Percentiles rank a stretch among this genome's conserved stretches.
Conservation (phyloP, 2,113 vertebrate genomes). For the Peromyscus polionotus region DNA sequence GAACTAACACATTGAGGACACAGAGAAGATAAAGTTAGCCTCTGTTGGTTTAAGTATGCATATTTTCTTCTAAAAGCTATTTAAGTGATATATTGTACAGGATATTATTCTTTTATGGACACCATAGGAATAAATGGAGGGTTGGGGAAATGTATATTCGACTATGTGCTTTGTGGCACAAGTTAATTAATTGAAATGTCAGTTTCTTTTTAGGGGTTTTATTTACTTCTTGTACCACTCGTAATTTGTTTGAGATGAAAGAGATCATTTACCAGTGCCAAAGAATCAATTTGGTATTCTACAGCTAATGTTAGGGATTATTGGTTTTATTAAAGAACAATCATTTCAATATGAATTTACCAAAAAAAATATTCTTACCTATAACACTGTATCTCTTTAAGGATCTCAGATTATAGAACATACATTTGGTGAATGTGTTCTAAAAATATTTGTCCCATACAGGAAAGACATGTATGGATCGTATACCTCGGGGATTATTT, state of each 20-base stretch:
- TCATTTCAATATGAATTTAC: background rate
- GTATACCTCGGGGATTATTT: background rate
- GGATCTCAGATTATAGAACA: background rate
- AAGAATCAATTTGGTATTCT: background rate
- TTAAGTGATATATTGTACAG: background rate
- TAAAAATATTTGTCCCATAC: background rate
- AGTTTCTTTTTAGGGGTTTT: slow-evolving; percentile 1
- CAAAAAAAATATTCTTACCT: background rate
- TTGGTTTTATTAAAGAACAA: slow-evolving; percentile 3
- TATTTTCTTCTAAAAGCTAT: background rate
- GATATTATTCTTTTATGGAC: background rate
- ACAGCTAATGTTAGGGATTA: background rate
- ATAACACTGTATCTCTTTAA: background rate
- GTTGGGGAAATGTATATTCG: background rate
- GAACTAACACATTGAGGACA: background rate
- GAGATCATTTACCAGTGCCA: background rate
- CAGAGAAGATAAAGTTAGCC: background rate
- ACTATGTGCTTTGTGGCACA: background rate
- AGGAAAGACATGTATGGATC: background rate
- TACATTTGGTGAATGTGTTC: background rate
- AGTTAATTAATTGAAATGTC: background rate
- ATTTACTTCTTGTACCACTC: background rate
- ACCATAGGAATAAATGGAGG: background rate
- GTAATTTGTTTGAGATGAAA: background rate
- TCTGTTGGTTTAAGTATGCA: background rate